Percentiles rank a stretch among this genome's conserved stretches.
Evolutionary conservation across 2,113 vertebrate species (phyloP).

Genomic region (Hyperopisus bebe): DNA sequence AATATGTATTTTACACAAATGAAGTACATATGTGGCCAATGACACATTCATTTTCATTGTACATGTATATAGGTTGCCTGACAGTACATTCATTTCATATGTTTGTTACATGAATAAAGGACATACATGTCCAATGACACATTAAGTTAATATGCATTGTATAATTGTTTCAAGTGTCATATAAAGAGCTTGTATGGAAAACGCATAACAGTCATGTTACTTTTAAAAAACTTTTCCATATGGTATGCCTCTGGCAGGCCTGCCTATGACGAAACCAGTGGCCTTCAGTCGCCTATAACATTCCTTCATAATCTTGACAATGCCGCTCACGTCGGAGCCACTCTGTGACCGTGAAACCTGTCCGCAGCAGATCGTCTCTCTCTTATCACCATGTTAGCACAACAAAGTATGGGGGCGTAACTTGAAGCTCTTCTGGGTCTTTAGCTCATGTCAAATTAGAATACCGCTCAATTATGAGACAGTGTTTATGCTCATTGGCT

Average conservation of each 20-base stretch:
- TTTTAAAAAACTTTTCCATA: not conserved
- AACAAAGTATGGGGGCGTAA: not conserved
- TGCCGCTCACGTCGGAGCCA: not conserved
- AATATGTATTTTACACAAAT: too few relatives aligned
- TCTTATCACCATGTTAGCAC: not conserved
- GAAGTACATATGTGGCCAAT: too few relatives aligned
- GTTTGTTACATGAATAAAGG: too few relatives aligned
- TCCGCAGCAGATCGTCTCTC: not conserved
- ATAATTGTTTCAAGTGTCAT: too few relatives aligned
- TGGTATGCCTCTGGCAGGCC: not conserved
- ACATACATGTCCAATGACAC: too few relatives aligned
- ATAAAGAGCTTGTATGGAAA: too few relatives aligned
- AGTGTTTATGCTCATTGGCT: not conserved
- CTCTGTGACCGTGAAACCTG: not conserved
- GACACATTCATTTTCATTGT: too few relatives aligned
- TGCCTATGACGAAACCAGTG: not conserved
- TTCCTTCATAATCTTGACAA: not conserved
- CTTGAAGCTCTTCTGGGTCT: not conserved
- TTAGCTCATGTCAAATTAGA: not conserved
- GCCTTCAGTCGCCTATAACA: not conserved
- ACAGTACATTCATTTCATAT: too few relatives aligned
- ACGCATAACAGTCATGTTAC: too few relatives aligned
- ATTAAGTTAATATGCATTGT: too few relatives aligned
- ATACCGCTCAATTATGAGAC: not conserved
- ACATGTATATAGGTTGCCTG: too few relatives aligned